A percentile compares a stretch with the other conserved stretches of the same genome.
Conservation (phyloP, 37 sponge, comb jelly and placozoan species). For the Chondrilla cf. caribensis region DNA sequence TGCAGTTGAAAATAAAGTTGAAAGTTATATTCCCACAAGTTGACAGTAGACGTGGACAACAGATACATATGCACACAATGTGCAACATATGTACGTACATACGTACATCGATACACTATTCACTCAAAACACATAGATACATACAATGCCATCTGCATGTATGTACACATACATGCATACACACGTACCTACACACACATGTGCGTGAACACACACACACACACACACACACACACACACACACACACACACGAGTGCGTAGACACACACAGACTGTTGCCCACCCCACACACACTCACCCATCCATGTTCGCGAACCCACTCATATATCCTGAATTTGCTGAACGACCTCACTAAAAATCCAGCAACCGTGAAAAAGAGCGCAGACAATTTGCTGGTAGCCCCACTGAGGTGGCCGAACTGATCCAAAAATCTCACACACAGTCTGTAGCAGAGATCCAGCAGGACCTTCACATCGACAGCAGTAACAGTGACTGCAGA, state of each 20-base stretch:
- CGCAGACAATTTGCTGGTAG: too few species aligned
- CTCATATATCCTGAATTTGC: background rate
- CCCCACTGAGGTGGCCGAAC: background rate
- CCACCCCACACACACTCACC: background rate
- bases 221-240: background rate
- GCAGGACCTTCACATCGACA: background rate
- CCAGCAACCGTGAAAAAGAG: background rate
- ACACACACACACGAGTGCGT: background rate
- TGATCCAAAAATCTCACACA: background rate
- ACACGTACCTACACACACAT: background rate
- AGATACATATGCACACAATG: too few species aligned
- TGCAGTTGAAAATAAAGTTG: too few species aligned
- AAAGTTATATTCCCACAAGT: too few species aligned
- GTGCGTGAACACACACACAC: background rate
- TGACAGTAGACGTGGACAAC: too few species aligned
- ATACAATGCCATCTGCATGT: background rate
- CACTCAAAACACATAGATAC: too few species aligned
- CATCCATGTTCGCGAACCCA: background rate
- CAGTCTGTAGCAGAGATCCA: background rate
- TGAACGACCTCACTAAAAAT: background rate
- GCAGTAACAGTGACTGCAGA: background rate
- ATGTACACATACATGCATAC: constrained; percentile 7
- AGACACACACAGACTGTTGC: background rate
- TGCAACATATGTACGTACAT: too few species aligned
- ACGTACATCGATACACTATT: too few species aligned